Percentiles rank a stretch among this genome's conserved stretches.
Conservation (phyloP, 2,113 vertebrate genomes). For the Gallinago jamesoni region DNA sequence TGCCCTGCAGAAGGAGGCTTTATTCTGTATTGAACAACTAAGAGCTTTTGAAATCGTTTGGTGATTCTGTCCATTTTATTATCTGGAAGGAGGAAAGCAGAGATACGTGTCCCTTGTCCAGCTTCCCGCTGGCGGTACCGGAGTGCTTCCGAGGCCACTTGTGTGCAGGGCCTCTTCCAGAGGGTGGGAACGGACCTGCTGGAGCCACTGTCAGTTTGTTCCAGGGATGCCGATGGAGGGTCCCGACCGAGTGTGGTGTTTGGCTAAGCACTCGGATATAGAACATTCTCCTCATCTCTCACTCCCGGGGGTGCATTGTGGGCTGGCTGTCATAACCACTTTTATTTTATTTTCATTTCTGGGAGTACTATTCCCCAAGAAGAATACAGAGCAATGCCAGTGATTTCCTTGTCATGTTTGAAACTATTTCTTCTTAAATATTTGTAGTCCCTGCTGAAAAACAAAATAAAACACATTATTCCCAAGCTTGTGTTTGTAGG, state of each 20-base stretch:
- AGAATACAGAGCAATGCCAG: not conserved
- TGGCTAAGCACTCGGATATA: not conserved
- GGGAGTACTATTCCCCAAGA: not conserved
- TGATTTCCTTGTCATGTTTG: not conserved
- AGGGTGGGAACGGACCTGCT: not conserved
- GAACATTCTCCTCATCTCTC: not conserved
- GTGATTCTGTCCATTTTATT: not conserved
- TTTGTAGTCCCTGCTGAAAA: not conserved
- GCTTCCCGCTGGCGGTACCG: not conserved
- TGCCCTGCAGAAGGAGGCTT: not conserved
- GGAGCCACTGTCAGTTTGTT: not conserved
- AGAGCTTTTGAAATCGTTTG: not conserved
- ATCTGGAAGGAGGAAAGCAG: not conserved
- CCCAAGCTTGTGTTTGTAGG: not conserved
- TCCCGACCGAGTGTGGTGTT: rapidly evolving
- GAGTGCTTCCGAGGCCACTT: not conserved
- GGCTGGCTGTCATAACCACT: not conserved
- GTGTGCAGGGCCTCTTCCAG: not conserved
- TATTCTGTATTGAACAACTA: not conserved
- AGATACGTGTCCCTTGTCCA: not conserved
- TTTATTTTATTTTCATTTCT: not conserved
- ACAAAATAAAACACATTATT: not conserved
- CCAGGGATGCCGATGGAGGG: not conserved
- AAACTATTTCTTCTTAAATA: not conserved
- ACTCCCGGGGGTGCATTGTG: not conserved